Evolutionary conservation across 2,113 vertebrate genomes (phyloP), one percentile per base, ranked within the genome.

Genomic region (Corydoras maculifer): DNA sequence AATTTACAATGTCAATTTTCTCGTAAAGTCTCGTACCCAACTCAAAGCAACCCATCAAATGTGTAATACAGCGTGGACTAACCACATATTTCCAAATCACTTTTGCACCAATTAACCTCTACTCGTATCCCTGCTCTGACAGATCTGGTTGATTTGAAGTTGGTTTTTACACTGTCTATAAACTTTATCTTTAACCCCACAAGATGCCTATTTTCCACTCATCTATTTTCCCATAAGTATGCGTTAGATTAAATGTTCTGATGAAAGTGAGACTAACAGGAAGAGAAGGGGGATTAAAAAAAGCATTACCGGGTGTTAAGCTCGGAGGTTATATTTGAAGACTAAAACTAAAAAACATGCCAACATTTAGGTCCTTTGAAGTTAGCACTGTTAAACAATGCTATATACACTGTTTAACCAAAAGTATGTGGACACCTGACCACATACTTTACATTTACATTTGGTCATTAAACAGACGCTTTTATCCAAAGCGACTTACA

Each of bases 141-240:
- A 87, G 86, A 87, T 78, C 78, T 76, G 82, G 85, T 77, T 66
- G 73, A 88, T 89, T 87, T 89, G 86, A 90, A 87, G 88, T 87
- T 61, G 74, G 75, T 74, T 81, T 82, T 82, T 81, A 85, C 80
- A 76, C 55, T 51, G 77, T 83, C 70, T 65, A 85, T 87, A 87
- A 89, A 89, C 78, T 78, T 84, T 84, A 83, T 84, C 79, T 83
- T 83, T 76, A 82, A 81, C 81, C 86, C 89, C 86, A 89, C 72
- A 73, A 85, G 80, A 86, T 78, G 82, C 80, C 77, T 81, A 83
- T 77, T 83, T 87, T 86, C 81, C 77, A 70, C 30, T 61, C 82
- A 79, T 81, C 74, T 81, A 83, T 86, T 86, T 87, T 84, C 83
- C 85, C 83, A 81, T 86, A 86, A 90, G 87, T 86, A 85, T 31